These are phyloP conservation scores for Rousettus leschenaultii DNA, from an alignment of 2,113 vertebrate genomes.

Conservation along the genomic window DNA sequence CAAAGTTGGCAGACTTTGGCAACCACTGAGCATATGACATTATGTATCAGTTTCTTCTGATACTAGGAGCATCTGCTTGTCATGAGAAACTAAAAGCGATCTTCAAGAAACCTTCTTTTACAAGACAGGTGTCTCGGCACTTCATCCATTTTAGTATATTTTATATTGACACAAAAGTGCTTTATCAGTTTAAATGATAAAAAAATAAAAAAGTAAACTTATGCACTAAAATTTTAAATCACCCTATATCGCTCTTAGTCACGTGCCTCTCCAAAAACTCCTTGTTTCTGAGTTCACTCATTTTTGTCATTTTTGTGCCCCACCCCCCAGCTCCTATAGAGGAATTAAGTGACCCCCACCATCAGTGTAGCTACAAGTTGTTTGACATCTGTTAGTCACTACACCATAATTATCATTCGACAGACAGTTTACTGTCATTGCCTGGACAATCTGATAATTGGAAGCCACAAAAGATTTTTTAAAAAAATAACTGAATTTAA, in stretches of 20 bases:
- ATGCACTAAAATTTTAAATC: slow-evolving; percentile 65
- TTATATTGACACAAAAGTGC: slow-evolving; percentile 77
- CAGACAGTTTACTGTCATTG: slow-evolving; percentile 68
- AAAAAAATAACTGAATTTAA: slow-evolving; percentile 26
- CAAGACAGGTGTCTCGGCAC: slow-evolving; percentile 55
- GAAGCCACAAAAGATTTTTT: slow-evolving; percentile 58
- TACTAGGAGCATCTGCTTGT: slow-evolving; percentile 78
- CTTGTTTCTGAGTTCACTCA: slow-evolving; percentile 40
- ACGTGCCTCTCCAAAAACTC: slow-evolving; percentile 46
- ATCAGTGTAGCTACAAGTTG: background rate
- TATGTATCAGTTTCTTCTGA: slow-evolving; percentile 57
- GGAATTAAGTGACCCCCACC: slow-evolving; percentile 53
- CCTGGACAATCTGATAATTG: slow-evolving; percentile 67
- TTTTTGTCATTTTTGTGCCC: background rate
- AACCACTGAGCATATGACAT: slow-evolving; percentile 75
- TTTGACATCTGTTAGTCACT: slow-evolving; percentile 32
- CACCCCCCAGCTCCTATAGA: slow-evolving; percentile 13
- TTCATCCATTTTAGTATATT: slow-evolving; percentile 56
- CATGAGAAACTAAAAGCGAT: slow-evolving; percentile 60
- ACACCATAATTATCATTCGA: slow-evolving; percentile 43
- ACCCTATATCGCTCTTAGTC: slow-evolving; percentile 22
- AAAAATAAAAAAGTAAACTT: slow-evolving; percentile 50
- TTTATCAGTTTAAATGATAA: slow-evolving; percentile 71
- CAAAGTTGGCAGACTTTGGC: slow-evolving; percentile 81
- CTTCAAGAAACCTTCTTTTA: slow-evolving; percentile 71